These are phyloP conservation scores for Apamea sordens DNA, from an alignment of 2,888 invertebrate species.

Conservation along the genomic window DNA sequence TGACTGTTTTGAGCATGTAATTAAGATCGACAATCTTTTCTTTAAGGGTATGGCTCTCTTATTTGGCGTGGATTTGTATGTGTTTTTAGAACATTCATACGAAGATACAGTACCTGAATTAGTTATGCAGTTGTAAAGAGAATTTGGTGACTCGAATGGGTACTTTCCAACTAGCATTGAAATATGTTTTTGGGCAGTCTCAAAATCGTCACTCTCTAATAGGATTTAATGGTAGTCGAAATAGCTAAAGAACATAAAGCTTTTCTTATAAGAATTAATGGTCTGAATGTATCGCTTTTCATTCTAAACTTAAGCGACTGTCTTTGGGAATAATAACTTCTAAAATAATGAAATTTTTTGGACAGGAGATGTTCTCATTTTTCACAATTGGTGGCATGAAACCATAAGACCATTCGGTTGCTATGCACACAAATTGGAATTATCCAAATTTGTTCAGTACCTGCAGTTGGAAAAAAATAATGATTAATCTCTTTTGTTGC, in stretches of 20 bases:
- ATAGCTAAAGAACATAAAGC: background rate
- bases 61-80: background rate
- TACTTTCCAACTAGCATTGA: background rate
- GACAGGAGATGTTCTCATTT: conserved; percentile 1
- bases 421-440: conserved; percentile 17
- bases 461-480: conserved; percentile 29
- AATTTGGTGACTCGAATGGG: background rate
- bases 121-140: background rate
- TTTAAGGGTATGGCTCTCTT: background rate
- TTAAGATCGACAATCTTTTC: conserved; percentile 33
- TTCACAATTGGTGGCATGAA: background rate
- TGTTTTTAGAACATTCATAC: background rate
- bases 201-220: background rate
- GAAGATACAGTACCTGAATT: background rate
- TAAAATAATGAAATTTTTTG: background rate
- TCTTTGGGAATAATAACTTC: background rate
- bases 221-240: background rate
- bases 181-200: background rate
- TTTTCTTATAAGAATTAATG: background rate
- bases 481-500: conserved; percentile 22
- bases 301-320: background rate
- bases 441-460: conserved; percentile 3
- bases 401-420: background rate
- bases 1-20: conserved; percentile 45
- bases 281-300: background rate